Evolutionary conservation across 2,888 invertebrate genomes (phyloP), one percentile per base, ranked within the genome.

Genomic region (Chrysina gloriosa): DNA sequence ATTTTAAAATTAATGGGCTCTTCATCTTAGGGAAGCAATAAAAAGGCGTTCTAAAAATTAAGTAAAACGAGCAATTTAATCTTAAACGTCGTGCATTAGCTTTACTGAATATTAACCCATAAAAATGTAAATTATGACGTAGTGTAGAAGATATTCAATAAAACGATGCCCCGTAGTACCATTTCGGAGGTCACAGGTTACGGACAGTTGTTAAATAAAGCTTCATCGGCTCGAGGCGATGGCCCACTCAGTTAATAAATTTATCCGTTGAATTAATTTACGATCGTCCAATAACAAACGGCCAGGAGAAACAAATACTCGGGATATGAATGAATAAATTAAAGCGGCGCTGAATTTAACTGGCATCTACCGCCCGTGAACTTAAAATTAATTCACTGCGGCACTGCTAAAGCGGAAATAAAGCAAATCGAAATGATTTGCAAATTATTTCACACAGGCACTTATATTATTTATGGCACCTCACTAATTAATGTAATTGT

Each of bases 211-310:
- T 58, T 58, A 58, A 58, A 58, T 58, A 58, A 58, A 58, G 42
- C 39, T 58, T 58, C 58, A 25, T 39, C 58, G 39, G 65, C 65
- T 42, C 21, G 11, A 45, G 65, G 65, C 65, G 31, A 45, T 66
- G 58, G 58, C 65, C 65, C 68, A 69, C 63, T 69, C 66, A 31
- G 67, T 76, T 77, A 77, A 77, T 78, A 77, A 77, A 79, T 78
- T 79, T 78, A 78, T 79, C 75, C 58, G 58, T 71, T 34, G 76
- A 77, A 78, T 78, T 79, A 79, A 79, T 78, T 79, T 79, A 79
- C 76, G 77, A 77, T 77, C 77, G 76, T 76, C 77, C 78, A 79
- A 78, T 79, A 79, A 78, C 75, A 76, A 77, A 76, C 75, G 75
- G 70, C 70, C 71, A 19, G 25, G 74, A 77, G 78, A 77, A 78